These are phyloP conservation scores for Bambusicola thoracicus DNA, from an alignment of 2,113 vertebrate species.

Conservation along the genomic window DNA sequence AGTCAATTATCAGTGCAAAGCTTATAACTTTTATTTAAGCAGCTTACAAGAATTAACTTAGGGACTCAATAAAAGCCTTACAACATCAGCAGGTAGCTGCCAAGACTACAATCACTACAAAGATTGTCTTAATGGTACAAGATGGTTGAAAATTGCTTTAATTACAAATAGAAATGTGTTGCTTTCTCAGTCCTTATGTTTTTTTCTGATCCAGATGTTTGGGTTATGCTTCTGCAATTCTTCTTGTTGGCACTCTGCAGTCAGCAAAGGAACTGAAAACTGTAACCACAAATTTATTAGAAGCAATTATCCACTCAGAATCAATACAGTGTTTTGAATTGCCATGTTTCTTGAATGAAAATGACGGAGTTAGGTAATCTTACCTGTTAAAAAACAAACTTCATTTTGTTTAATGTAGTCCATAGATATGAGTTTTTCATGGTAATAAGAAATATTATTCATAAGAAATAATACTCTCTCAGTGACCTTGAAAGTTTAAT, in stretches of 20 bases:
- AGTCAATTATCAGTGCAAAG: neutral
- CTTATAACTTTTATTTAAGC: neutral
- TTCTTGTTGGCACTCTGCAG: neutral
- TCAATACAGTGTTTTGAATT: neutral
- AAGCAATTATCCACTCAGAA: neutral
- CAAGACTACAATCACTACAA: neutral
- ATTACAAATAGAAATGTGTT: neutral
- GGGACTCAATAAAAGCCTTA: neutral
- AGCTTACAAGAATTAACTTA: neutral
- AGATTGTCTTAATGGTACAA: neutral
- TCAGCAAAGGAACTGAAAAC: neutral
- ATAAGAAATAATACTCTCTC: too few species aligned
- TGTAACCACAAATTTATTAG: neutral
- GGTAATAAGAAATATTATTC: too few species aligned
- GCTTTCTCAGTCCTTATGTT: neutral
- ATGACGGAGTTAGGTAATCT: neutral
- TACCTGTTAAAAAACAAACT: neutral
- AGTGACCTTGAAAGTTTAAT: neutral
- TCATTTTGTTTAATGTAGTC: neutral
- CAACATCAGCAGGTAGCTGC: neutral
- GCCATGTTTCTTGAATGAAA: neutral
- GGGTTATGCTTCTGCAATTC: neutral
- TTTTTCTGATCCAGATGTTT: neutral
- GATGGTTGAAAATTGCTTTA: neutral
- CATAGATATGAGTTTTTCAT: neutral